Conservation (phyloP, 2,113 vertebrate genomes). For the Mobula hypostoma region DNA sequence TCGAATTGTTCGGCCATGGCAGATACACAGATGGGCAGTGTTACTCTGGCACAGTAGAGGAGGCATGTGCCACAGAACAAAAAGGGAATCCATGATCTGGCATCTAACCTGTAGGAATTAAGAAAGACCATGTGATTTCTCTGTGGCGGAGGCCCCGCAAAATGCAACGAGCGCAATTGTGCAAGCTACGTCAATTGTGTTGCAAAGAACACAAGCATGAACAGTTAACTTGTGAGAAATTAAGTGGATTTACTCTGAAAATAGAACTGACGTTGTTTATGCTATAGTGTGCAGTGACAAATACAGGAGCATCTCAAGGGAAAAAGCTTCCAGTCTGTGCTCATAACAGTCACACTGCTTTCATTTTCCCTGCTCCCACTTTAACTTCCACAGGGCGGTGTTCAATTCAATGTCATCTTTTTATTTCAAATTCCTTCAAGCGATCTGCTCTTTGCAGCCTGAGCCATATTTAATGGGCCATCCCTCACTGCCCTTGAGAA, state of each 20-base stretch:
- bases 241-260: background rate
- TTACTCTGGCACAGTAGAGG: constrained; percentile 81
- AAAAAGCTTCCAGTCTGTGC: background rate
- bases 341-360: background rate
- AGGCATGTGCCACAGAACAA: constrained; percentile 85
- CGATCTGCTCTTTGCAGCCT: too few species aligned
- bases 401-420: background rate
- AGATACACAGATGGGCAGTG: constrained; percentile 77
- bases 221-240: background rate
- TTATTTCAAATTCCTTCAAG: too few species aligned
- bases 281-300: background rate
- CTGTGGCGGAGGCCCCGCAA: background rate
- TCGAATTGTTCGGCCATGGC: constrained; percentile 74
- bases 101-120: constrained; percentile 61
- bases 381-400: background rate
- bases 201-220: background rate
- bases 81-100: constrained; percentile 71
- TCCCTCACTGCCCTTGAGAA: too few species aligned
- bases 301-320: too few species aligned
- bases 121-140: background rate
- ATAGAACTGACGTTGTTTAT: background rate
- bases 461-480: too few species aligned
- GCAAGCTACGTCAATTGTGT: background rate
- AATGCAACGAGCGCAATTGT: background rate
- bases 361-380: background rate